These are phyloP conservation scores for Laspeyria flexula DNA, from an alignment of 2,888 invertebrate species.

Conservation along the genomic window DNA sequence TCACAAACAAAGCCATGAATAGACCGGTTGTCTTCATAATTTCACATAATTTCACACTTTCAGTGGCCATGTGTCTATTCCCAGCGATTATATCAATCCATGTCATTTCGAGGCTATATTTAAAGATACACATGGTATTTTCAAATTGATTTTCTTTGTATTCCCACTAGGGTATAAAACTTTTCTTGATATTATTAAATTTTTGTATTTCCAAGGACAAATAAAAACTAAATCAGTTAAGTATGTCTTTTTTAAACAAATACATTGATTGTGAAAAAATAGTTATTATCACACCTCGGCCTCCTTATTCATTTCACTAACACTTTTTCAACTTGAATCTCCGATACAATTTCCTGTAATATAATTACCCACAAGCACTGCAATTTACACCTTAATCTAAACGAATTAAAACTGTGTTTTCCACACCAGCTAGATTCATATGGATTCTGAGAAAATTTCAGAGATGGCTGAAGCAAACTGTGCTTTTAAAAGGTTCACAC, in stretches of 20 bases:
- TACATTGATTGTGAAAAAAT: constrained; percentile 8
- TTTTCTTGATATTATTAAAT: too few relatives aligned
- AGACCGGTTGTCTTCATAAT: constrained; percentile 17
- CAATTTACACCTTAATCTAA: constrained; percentile 45
- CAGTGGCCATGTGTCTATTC: constrained; percentile 28
- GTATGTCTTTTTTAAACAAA: too few relatives aligned
- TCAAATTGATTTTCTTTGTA: neutral
- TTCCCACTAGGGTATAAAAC: too few relatives aligned
- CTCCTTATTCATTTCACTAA: constrained; percentile 51
- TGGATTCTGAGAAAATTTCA: constrained; percentile 28
- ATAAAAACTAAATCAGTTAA: too few relatives aligned
- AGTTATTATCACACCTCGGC: constrained; percentile 22
- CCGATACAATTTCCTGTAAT: constrained; percentile 68
- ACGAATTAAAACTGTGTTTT: constrained; percentile 49
- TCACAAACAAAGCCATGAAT: neutral
- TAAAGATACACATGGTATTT: constrained; percentile 12
- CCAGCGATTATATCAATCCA: constrained; percentile 30
- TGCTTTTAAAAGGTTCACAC: constrained; percentile 3
- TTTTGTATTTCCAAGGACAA: too few relatives aligned
- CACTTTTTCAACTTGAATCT: constrained; percentile 62
- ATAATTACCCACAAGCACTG: constrained; percentile 33
- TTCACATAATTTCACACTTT: constrained; percentile 36
- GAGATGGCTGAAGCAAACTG: constrained; percentile 31
- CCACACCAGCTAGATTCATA: constrained; percentile 19
- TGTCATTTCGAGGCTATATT: constrained; percentile 4